Base-by-base conservation (phyloP, 2,113 vertebrate genomes). In the Atractosteus spatula region DNA sequence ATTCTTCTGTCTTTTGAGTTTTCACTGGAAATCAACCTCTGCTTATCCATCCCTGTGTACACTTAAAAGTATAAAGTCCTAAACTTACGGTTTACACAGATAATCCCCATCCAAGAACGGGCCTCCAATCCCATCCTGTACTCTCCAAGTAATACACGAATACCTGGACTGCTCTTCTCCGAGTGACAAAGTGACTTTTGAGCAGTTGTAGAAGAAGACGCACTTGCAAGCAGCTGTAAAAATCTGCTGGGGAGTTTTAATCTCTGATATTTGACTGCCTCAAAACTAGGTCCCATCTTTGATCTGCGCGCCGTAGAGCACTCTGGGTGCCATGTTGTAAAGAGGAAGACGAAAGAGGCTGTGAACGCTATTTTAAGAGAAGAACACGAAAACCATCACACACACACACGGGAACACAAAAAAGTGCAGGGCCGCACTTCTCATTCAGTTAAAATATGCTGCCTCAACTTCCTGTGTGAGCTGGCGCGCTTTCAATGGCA, bases 311-410 rank as follows among this genome's bases (percentile, higher is more conserved):
- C 11, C 4, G 56, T 12, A 4, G 13, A 13, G 56, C 12, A 59
- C 3, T 59, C 7, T 59, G 56, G 56, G n/a, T 59, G n/a, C 5
- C 5, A 51, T 51, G 5, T 51, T 51, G 47, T 51, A 51, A 51
- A 7, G n/a, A 59, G 7, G 56, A 59, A 59, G 56, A 4, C 3
- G n/a, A 59, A 59, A 12, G 7, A 59, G 56, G n/a, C 56, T 59
- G 56, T 59, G 13, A n/a, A 59, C 3, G 7, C 11, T 59, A 59
- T 11, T 14, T 59, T 59, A 59, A 59, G n/a, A 59, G 13, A 59
- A 59, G n/a, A 69, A 82, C 80, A 84, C 5, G 4, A 56, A 69
- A 55, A 61, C 79, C 72, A 73, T 57, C 59, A 70, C 73, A 76
- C 41, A 74, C 55, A 63, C 59, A 71, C 14, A 51, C 44, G 14